A percentile compares a stretch with the other conserved stretches of the same genome.
These are phyloP conservation scores for Hirtodrosophila trivittata DNA, from an alignment of 2,888 invertebrate genomes.

Conservation along the genomic window DNA sequence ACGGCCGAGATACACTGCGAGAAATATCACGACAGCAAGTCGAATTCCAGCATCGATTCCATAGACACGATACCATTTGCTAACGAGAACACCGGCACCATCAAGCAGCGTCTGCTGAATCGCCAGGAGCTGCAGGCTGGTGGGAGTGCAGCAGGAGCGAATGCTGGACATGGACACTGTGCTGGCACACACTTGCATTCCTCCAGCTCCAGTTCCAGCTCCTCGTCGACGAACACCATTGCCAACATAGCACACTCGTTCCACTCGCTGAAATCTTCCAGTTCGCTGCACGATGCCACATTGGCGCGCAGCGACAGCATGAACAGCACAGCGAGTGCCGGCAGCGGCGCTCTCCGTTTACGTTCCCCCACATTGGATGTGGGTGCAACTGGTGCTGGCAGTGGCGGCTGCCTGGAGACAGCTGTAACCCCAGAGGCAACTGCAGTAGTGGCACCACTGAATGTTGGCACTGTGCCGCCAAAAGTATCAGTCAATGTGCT, in stretches of 20 bases:
- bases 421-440: conserved; percentile 35
- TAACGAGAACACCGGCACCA: conserved; percentile 99
- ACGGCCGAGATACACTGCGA: conserved; percentile 86
- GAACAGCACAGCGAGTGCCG: conserved; percentile 85
- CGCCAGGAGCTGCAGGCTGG: conserved; percentile 83
- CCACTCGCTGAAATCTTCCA: conserved; percentile 83
- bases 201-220: conserved; percentile 84
- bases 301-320: conserved; percentile 84
- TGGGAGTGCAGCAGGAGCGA: conserved; percentile 3
- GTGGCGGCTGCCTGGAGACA: conserved; percentile 15
- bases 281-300: conserved; percentile 84
- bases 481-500: conserved; percentile 89
- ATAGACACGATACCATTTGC: conserved; percentile 97
- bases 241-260: conserved; percentile 84
- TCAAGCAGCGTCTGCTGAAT: conserved; percentile 91
- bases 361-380: conserved; percentile 81
- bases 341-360: conserved; percentile 77
- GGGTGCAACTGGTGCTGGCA: conserved; percentile 48
- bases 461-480: conserved; percentile 54
- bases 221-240: conserved; percentile 83
- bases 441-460: conserved; percentile 18
- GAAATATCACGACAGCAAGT: conserved; percentile 85
- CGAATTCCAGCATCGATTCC: conserved; percentile 97
- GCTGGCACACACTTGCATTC: conserved; percentile 82
- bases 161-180: conserved; percentile 80